phyloP scores from a whole-genome alignment of 2,888 invertebrate genomes.

The Oligia strigilis region DNA sequence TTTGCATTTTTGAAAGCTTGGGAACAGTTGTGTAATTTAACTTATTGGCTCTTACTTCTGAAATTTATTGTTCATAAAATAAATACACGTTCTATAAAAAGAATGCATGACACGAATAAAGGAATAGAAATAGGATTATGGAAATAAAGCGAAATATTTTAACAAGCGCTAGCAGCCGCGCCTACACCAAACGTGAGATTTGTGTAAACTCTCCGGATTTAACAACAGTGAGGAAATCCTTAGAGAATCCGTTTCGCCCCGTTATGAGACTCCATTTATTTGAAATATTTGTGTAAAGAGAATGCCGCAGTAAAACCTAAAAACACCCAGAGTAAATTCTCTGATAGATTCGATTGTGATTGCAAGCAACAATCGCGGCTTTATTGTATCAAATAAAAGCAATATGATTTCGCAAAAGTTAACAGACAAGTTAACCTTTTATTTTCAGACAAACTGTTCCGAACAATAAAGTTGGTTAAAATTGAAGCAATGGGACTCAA shows the following conservation, averaged over 20 bases:
- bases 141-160: slow-evolving; percentile 62
- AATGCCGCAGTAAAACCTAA: slow-evolving; percentile 26
- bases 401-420: slow-evolving; percentile 51
- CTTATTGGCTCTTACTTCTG: slow-evolving; percentile 39
- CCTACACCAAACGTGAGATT: slow-evolving; percentile 73
- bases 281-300: slow-evolving; percentile 59
- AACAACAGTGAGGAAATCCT: slow-evolving; percentile 72
- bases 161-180: slow-evolving; percentile 63
- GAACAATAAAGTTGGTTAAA: slow-evolving; percentile 46
- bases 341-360: slow-evolving; percentile 55
- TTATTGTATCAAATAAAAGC: slow-evolving; percentile 57
- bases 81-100: slow-evolving; percentile 38
- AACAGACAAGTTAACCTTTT: slow-evolving; percentile 51
- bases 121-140: slow-evolving; percentile 56
- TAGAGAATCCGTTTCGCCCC: slow-evolving; percentile 74
- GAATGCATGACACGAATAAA: slow-evolving; percentile 43
- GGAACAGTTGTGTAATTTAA: slow-evolving; percentile 52
- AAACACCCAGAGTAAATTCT: slow-evolving; percentile 39
- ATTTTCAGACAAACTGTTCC: slow-evolving; percentile 41
- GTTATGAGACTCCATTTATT: slow-evolving; percentile 70
- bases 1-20: slow-evolving; percentile 64
- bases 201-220: slow-evolving; percentile 76
- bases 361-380: slow-evolving; percentile 45
- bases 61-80: slow-evolving; percentile 53
- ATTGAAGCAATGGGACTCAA: slow-evolving; percentile 15